Percentiles rank a stretch among this genome's conserved stretches.
phyloP scores from a whole-genome alignment of 2,888 invertebrate species.

The Mimumesa dahlbomi region DNA sequence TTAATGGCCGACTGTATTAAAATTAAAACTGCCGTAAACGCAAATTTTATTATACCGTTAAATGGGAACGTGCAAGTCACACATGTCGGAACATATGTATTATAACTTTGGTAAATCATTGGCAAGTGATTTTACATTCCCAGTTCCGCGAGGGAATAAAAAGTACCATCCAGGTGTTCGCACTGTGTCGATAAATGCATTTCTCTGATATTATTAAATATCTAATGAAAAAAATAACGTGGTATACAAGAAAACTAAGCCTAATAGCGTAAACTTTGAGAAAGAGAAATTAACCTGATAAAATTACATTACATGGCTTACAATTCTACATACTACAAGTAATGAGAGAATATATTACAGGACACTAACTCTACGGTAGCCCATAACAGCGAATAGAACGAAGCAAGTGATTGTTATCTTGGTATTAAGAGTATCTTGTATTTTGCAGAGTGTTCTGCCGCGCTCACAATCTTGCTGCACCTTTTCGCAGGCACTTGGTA shows the following conservation, averaged over 20 bases:
- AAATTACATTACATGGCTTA: too few relatives aligned
- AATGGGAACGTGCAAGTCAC: constrained; percentile 1
- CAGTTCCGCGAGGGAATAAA: constrained; percentile 2
- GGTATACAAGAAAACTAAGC: too few relatives aligned
- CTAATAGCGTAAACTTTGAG: too few relatives aligned
- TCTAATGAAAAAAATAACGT: too few relatives aligned
- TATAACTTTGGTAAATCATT: constrained; percentile 37
- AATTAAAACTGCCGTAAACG: background rate
- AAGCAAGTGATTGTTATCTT: background rate
- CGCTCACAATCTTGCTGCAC: background rate
- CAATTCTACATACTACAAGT: too few relatives aligned
- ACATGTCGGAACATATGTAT: constrained; percentile 22
- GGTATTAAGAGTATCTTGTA: background rate
- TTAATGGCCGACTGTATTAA: background rate
- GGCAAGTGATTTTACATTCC: constrained; percentile 26
- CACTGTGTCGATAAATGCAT: too few relatives aligned
- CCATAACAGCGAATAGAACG: background rate
- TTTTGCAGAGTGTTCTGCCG: background rate
- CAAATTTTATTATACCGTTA: background rate
- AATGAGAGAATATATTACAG: too few relatives aligned
- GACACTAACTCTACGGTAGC: too few relatives aligned
- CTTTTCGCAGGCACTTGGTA: background rate
- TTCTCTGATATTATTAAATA: too few relatives aligned
- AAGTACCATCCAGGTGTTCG: background rate
- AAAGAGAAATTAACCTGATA: too few relatives aligned